phyloP scores from a whole-genome alignment of 2,113 vertebrate genomes.

The Equus przewalskii region DNA sequence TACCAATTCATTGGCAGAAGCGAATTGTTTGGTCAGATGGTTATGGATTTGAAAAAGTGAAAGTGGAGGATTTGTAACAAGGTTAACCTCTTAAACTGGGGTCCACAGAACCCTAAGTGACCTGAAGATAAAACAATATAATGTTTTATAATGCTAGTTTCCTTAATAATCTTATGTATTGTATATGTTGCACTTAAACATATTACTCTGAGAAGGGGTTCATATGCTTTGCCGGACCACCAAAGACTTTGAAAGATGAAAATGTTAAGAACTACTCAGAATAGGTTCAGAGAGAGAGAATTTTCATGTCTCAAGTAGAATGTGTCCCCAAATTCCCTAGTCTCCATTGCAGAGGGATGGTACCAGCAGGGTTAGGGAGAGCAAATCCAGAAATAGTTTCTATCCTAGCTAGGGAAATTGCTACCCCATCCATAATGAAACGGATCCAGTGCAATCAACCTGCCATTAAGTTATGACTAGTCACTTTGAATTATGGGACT shows the following conservation, averaged over 20 bases:
- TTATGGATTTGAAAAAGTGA: conserved; percentile 13
- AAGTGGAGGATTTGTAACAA: conserved; percentile 18
- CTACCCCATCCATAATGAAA: background rate
- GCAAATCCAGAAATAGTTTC: conserved; percentile 2
- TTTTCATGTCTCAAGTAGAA: background rate
- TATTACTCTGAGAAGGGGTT: background rate
- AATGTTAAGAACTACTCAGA: background rate
- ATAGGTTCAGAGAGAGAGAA: background rate
- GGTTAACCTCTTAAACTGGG: conserved; percentile 31
- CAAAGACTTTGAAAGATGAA: conserved; percentile 19
- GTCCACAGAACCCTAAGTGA: background rate
- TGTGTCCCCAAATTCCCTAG: background rate
- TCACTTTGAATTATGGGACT: background rate
- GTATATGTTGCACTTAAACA: background rate
- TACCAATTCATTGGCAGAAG: background rate
- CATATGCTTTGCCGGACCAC: background rate
- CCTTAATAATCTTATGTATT: background rate
- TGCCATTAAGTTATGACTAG: background rate
- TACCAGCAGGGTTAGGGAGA: background rate
- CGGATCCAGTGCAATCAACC: background rate
- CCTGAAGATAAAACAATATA: background rate
- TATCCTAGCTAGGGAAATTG: background rate
- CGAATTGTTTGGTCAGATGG: background rate
- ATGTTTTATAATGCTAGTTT: background rate
- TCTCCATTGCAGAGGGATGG: background rate